phyloP scores from a whole-genome alignment of 2,113 vertebrate species.

The Nycticebus coucang region DNA sequence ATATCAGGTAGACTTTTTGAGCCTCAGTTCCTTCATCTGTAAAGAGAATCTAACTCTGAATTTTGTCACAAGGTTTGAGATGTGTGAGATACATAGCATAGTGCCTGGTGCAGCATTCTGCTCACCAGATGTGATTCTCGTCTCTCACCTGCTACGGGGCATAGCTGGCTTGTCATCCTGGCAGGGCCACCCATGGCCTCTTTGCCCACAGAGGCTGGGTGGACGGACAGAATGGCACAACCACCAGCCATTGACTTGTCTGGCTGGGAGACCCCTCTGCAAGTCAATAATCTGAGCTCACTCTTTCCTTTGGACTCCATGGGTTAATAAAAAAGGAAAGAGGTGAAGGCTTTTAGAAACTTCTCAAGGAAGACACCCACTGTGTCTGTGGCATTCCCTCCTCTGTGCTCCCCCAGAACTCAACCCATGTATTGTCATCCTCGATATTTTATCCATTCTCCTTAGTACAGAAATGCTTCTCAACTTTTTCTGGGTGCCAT shows the following conservation, averaged over 20 bases:
- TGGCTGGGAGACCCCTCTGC: not conserved
- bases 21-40: not conserved
- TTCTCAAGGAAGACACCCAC: not conserved
- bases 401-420: not conserved
- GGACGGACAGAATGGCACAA: rapidly evolving
- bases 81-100: not conserved
- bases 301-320: not conserved
- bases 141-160: not conserved
- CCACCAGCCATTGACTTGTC: not conserved
- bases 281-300: not conserved
- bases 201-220: not conserved
- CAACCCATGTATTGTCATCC: not conserved
- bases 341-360: not conserved
- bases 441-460: not conserved
- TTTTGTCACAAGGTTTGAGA: not conserved
- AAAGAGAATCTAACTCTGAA: not conserved
- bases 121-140: rapidly evolving
- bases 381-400: not conserved
- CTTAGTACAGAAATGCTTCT: not conserved
- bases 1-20: not conserved
- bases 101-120: not conserved
- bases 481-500: not conserved
- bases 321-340: not conserved
- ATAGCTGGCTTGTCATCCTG: not conserved
- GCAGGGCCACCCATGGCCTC: not conserved